Evolutionary conservation across 2,797 vertebrate species (phyloP), one percentile per base, ranked within the genome.

Genomic region (Vultur gryphus): DNA sequence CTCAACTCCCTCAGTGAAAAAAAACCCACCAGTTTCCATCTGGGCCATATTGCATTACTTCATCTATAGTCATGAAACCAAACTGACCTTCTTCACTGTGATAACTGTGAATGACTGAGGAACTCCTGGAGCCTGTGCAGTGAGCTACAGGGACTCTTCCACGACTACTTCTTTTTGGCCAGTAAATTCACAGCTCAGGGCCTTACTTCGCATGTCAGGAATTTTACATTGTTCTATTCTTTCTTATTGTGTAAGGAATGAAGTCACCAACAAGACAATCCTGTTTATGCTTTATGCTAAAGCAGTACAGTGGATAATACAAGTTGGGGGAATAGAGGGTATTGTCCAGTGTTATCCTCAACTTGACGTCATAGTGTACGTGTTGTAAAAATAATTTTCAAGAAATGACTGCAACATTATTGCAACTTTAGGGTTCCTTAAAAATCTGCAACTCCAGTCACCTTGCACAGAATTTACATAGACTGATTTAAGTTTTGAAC

Each of bases 11-110:
- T 92, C 64, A 57, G 43, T 87, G 71, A 84, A 94, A 91, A 89
- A 96, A 58, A n/a, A n/a, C n/a, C n/a, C n/a, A 54, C 31, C 26
- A 15, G 76, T 94, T 95, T 93, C 87, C 49, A 23, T 85, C 71
- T 75, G 57, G 55, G 52, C 69, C 37, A 6, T 26, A 41, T 69
- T 87, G 84, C 67, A 81, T 95, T 94, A 46, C 41, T 93, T 93
- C 78, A 91, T 72, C 62, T 92, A 8, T 81, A 75, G 77, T 72
- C 90, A 64, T 39, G 20, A 94, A 91, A 89, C n/a, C 73, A 82
- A 95, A 77, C 44, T 49, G 91, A 73, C 89, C 76, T 87, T 72
- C 81, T 87, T 87, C 31, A 7, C 55, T 83, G 57, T 41, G 85
- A 15, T 43, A 66, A 52, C 94, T 89, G 76, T 67, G 91, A 94